Evolutionary conservation across 1,140 invertebrate genomes (phyloP).

Genomic region (Dendroctonus valens): DNA sequence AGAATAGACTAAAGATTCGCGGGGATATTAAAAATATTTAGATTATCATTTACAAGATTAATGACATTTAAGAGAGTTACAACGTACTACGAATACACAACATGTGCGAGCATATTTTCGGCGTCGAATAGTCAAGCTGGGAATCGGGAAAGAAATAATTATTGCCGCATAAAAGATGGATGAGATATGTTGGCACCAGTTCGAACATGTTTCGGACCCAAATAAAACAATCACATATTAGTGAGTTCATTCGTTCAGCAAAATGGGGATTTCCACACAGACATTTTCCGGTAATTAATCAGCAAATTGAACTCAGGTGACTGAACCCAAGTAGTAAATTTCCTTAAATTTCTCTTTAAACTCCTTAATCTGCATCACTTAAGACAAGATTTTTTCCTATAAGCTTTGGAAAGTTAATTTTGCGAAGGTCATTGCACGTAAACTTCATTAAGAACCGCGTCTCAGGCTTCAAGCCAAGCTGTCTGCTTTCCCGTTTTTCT

Average conservation of each 20-base stretch:
- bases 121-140: constrained; percentile 11
- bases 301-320: too few species aligned
- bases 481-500: constrained; percentile 12
- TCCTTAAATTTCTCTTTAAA: too few species aligned
- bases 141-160: constrained; percentile 23
- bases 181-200: too few species aligned
- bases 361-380: too few species aligned
- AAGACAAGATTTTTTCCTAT: too few species aligned
- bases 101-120: constrained; percentile 23
- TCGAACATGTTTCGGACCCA: too few species aligned
- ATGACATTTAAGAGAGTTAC: constrained; percentile 13
- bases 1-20: constrained; percentile 22
- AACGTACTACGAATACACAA: constrained; percentile 13
- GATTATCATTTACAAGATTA: constrained; percentile 29
- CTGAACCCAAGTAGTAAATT: too few species aligned
- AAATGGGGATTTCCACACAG: too few species aligned
- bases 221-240: too few species aligned
- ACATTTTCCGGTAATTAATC: too few species aligned
- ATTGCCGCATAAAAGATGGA: neutral
- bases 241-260: too few species aligned
- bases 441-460: constrained; percentile 19
- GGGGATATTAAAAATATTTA: constrained; percentile 29
- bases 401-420: too few species aligned
- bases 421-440: constrained; percentile 12
- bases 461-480: constrained; percentile 20